Conservation (phyloP, 1,140 invertebrate species). For the Heterodera schachtii region DNA sequence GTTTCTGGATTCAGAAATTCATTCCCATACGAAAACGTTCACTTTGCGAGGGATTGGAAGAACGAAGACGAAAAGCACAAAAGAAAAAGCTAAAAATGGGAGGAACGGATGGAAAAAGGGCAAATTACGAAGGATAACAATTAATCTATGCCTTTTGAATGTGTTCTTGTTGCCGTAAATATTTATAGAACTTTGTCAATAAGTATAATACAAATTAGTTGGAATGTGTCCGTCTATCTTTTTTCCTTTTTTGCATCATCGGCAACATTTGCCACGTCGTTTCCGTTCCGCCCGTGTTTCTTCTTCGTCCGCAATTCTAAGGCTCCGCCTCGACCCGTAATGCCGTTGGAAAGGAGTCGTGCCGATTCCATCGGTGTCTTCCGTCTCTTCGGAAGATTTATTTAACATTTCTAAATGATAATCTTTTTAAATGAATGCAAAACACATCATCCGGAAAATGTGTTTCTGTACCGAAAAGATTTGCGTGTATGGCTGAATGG, state of each 20-base stretch:
- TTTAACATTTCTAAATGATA: slow-evolving; percentile 24
- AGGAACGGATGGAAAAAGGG: neutral
- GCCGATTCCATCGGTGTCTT: neutral
- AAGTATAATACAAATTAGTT: too few species aligned
- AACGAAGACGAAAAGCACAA: slow-evolving; percentile 39
- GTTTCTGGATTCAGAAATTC: slow-evolving; percentile 45
- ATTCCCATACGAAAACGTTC: slow-evolving; percentile 47
- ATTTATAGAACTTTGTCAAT: too few species aligned
- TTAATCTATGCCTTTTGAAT: too few species aligned
- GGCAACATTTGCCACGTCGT: slow-evolving; percentile 17
- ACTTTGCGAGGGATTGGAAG: slow-evolving; percentile 46
- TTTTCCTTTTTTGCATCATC: neutral
- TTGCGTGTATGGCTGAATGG: neutral
- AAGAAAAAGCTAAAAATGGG: slow-evolving; percentile 20
- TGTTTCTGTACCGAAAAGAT: too few species aligned
- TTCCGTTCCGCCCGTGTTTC: neutral
- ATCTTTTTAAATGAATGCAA: too few species aligned
- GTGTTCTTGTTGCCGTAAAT: too few species aligned
- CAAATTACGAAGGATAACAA: neutral
- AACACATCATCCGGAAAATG: too few species aligned
- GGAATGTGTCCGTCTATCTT: too few species aligned
- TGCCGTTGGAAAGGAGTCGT: slow-evolving; percentile 19
- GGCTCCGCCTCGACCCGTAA: slow-evolving; percentile 26
- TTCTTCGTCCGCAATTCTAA: slow-evolving; percentile 38
- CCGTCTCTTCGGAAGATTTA: slow-evolving; percentile 23